Percentiles rank a stretch among this genome's conserved stretches.
These are phyloP conservation scores for Drepana arcuata DNA, from an alignment of 1,140 invertebrate species.

Conservation along the genomic window DNA sequence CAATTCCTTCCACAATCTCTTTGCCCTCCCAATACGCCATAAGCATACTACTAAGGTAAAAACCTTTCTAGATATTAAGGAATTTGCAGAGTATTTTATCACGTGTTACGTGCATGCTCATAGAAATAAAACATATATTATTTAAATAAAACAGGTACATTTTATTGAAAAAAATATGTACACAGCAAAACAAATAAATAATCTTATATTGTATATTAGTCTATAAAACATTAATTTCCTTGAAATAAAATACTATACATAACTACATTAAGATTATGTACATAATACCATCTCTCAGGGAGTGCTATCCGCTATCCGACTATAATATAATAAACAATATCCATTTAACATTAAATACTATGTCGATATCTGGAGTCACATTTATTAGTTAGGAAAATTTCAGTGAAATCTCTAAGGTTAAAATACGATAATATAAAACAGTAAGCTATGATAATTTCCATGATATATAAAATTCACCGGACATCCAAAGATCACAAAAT, in stretches of 20 bases:
- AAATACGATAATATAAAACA: constrained; percentile 60
- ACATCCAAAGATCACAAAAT: constrained; percentile 53
- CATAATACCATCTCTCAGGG: constrained; percentile 61
- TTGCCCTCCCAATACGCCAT: too few species aligned
- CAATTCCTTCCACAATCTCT: too few species aligned
- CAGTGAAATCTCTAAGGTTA: constrained; percentile 48
- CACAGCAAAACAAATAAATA: constrained; percentile 72
- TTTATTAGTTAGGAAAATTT: constrained; percentile 41
- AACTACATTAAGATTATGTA: constrained; percentile 67
- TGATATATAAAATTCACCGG: constrained; percentile 40
- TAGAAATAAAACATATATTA: constrained; percentile 2
- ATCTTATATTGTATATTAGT: constrained; percentile 71
- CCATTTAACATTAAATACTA: constrained; percentile 59
- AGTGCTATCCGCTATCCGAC: constrained; percentile 35
- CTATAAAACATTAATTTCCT: constrained; percentile 71
- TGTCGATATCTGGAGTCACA: constrained; percentile 47
- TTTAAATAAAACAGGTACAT: constrained; percentile 68
- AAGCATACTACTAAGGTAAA: too few species aligned
- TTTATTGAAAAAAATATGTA: constrained; percentile 72
- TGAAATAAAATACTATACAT: constrained; percentile 71
- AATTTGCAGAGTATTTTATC: too few species aligned
- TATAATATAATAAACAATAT: constrained; percentile 59
- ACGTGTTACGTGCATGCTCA: too few species aligned
- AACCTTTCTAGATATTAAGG: too few species aligned
- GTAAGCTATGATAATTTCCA: constrained; percentile 49